Evolutionary conservation across 2,888 invertebrate genomes (phyloP).

Genomic region (Drosophila mercatorum): DNA sequence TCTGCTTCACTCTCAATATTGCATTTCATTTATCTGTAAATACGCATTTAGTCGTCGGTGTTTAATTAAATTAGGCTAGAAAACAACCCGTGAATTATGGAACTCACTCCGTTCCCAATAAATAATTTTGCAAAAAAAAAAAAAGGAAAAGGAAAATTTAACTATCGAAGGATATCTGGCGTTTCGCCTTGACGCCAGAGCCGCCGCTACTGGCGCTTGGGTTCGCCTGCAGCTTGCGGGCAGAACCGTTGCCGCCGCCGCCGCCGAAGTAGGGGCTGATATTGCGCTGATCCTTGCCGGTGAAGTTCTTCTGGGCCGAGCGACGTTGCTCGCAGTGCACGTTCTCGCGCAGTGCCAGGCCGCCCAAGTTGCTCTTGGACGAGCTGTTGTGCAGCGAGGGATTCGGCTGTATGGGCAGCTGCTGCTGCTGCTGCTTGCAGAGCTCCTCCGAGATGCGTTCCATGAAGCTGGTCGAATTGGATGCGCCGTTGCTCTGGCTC

Average conservation of each 20-base stretch:
- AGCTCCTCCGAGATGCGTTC: conserved; percentile 68
- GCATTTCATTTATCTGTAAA: conserved; percentile 48
- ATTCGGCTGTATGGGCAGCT: conserved; percentile 72
- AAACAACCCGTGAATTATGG: conserved; percentile 47
- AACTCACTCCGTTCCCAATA: conserved; percentile 29
- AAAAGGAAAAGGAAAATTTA: conserved; percentile 47
- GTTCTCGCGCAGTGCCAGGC: conserved; percentile 82
- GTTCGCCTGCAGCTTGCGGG: conserved; percentile 45
- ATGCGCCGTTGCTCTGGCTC: conserved; percentile 64
- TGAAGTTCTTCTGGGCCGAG: conserved; percentile 83
- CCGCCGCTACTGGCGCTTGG: conserved; percentile 8
- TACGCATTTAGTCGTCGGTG: conserved; percentile 16
- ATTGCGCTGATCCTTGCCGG: conserved; percentile 83
- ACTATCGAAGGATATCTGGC: conserved; percentile 88
- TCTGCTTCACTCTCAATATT: conserved; percentile 42
- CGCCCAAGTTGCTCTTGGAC: conserved; percentile 82
- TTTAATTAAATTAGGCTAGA: conserved; percentile 64
- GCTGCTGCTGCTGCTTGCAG: conserved; percentile 13
- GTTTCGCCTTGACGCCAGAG: conserved; percentile 85
- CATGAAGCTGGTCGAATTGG: conserved; percentile 50
- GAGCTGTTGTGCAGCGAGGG: conserved; percentile 81
- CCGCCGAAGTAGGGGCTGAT: conserved; percentile 80
- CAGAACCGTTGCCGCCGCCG: conserved; percentile 60
- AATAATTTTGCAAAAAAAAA: conserved; percentile 15
- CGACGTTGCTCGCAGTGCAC: conserved; percentile 80